Conservation (phyloP, 2,113 vertebrate species). For the Ardeotis arabs region DNA sequence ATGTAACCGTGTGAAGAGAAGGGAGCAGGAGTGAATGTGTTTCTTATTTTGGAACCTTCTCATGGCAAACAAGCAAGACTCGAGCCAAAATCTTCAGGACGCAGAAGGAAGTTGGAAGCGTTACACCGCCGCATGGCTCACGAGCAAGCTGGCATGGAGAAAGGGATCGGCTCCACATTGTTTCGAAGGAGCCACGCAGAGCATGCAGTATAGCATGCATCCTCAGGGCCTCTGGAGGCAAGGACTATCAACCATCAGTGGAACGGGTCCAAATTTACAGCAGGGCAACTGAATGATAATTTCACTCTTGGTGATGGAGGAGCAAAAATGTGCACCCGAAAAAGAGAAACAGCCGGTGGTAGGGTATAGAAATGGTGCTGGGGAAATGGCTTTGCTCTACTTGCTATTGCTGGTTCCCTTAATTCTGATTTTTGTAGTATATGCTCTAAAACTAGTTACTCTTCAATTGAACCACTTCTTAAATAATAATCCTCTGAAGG, state of each 20-base stretch:
- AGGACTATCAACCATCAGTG: neutral
- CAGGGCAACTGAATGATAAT: neutral
- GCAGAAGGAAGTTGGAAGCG: slow-evolving; percentile 31
- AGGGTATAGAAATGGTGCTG: neutral
- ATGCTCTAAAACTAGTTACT: neutral
- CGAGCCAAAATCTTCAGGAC: slow-evolving; percentile 46
- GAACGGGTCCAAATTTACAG: slow-evolving; percentile 8
- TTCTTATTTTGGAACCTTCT: slow-evolving; percentile 59
- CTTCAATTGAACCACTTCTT: neutral
- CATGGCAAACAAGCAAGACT: slow-evolving; percentile 39
- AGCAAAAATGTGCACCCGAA: neutral
- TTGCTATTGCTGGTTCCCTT: neutral
- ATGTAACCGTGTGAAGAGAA: slow-evolving; percentile 16
- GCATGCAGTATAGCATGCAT: neutral
- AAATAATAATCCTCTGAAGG: slow-evolving; percentile 32
- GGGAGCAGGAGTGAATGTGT: slow-evolving; percentile 11
- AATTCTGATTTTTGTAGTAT: neutral
- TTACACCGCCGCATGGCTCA: neutral
- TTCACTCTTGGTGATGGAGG: neutral
- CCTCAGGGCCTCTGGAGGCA: slow-evolving; percentile 17
- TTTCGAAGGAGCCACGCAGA: slow-evolving; percentile 22
- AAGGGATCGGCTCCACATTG: slow-evolving; percentile 29
- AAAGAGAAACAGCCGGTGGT: neutral
- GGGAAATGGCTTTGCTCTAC: neutral
- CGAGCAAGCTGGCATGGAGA: neutral